These are phyloP conservation scores for Calameuta pallipes DNA, from an alignment of 2,888 invertebrate genomes.

Conservation along the genomic window DNA sequence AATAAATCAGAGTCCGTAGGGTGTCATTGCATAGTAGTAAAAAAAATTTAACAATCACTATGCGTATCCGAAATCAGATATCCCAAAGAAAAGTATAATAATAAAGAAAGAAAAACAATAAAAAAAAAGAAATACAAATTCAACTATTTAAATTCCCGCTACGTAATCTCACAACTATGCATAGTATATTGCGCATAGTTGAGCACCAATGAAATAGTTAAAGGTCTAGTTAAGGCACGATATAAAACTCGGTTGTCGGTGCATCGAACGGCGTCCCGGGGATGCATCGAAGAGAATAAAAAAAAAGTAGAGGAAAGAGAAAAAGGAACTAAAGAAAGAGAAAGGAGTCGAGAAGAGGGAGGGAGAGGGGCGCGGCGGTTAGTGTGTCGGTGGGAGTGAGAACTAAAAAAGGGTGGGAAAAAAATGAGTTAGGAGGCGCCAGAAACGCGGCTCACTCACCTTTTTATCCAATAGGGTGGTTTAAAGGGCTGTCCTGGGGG, in stretches of 20 bases:
- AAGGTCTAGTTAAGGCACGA: not conserved
- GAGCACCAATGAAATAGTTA: not conserved
- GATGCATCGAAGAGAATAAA: not conserved
- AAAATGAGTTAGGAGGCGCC: constrained; percentile 13
- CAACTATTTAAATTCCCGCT: not conserved
- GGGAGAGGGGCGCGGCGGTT: not conserved
- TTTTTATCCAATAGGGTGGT: not conserved
- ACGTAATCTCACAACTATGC: too few relatives aligned
- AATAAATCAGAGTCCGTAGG: not conserved
- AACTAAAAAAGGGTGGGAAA: not conserved
- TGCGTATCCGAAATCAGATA: not conserved
- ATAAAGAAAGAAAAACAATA: too few relatives aligned
- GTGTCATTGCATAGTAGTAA: too few relatives aligned
- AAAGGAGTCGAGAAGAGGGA: not conserved
- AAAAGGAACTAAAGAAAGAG: constrained; percentile 1
- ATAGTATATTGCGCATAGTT: not conserved
- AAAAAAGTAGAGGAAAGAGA: not conserved
- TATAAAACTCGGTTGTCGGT: not conserved
- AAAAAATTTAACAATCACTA: too few relatives aligned
- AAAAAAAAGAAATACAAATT: too few relatives aligned
- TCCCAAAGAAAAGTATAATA: not conserved
- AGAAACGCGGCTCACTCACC: constrained; percentile 10
- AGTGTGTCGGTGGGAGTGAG: not conserved
- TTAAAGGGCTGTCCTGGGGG: not conserved
- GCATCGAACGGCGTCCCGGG: not conserved